These are phyloP conservation scores for Acrocera orbiculus DNA, from an alignment of 2,888 invertebrate genomes.

Conservation along the genomic window DNA sequence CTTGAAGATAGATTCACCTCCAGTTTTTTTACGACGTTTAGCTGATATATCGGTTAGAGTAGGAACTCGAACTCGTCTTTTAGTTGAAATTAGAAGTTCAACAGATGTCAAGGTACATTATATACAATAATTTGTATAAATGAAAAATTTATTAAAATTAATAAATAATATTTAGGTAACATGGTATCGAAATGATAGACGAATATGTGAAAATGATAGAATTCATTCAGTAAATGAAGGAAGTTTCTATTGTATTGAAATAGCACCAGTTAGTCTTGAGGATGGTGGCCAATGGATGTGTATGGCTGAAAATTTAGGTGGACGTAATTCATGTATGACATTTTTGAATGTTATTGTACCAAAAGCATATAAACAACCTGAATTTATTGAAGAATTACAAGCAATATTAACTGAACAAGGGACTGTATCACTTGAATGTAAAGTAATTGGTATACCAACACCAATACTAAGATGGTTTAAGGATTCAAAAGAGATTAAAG, in stretches of 20 bases:
- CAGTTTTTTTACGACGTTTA: constrained; percentile 65
- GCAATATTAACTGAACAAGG: constrained; percentile 74
- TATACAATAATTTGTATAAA: too few species aligned
- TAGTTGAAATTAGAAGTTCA: constrained; percentile 67
- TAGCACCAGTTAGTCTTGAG: constrained; percentile 61
- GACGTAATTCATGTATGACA: constrained; percentile 57
- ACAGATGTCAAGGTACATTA: constrained; percentile 53
- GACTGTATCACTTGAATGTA: constrained; percentile 78
- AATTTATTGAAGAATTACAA: constrained; percentile 68
- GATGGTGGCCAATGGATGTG: constrained; percentile 78
- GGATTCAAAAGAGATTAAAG: constrained; percentile 73
- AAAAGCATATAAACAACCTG: constrained; percentile 73
- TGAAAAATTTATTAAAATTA: not conserved
- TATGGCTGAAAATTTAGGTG: constrained; percentile 58
- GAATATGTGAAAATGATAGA: constrained; percentile 54
- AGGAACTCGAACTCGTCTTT: constrained; percentile 67
- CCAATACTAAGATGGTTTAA: constrained; percentile 61
- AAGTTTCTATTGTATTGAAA: constrained; percentile 70
- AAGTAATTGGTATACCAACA: constrained; percentile 80
- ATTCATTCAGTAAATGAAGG: constrained; percentile 64
- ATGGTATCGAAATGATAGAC: constrained; percentile 72
- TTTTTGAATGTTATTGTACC: constrained; percentile 68
- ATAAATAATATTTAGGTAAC: constrained; percentile 42
- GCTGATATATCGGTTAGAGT: constrained; percentile 79
- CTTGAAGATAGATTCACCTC: constrained; percentile 54